These are phyloP conservation scores for Lasiurus cinereus DNA, from an alignment of 2,113 vertebrate genomes.

Conservation along the genomic window DNA sequence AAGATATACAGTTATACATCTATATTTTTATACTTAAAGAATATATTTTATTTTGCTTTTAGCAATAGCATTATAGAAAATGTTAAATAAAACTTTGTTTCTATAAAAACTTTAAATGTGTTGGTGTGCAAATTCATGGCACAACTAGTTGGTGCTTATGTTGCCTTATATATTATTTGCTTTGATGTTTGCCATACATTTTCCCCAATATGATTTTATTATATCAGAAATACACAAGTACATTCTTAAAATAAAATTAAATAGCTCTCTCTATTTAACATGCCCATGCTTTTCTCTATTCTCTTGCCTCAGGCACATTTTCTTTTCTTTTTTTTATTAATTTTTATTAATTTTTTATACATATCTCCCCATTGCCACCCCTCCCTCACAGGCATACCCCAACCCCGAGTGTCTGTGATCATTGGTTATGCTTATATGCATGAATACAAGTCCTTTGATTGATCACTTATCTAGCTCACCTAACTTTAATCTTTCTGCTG, in stretches of 20 bases:
- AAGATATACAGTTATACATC: neutral
- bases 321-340: no score
- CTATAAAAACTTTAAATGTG: neutral
- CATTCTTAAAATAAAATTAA: neutral
- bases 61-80: neutral
- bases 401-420: no score
- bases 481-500: no score
- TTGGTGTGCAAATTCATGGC: neutral
- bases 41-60: slow-evolving; percentile 9
- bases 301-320: neutral
- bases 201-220: slow-evolving; percentile 14
- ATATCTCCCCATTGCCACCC: no score
- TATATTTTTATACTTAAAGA: neutral
- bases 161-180: neutral
- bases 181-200: neutral
- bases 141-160: neutral
- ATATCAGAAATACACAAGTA: neutral
- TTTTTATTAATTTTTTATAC: no score
- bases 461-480: no score
- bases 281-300: neutral
- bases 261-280: neutral
- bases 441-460: no score
- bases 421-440: no score
- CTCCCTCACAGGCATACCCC: no score
- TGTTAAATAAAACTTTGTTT: slow-evolving; percentile 2